phyloP scores from a whole-genome alignment of 2,888 invertebrate species.

The Strigamia crassipes region DNA sequence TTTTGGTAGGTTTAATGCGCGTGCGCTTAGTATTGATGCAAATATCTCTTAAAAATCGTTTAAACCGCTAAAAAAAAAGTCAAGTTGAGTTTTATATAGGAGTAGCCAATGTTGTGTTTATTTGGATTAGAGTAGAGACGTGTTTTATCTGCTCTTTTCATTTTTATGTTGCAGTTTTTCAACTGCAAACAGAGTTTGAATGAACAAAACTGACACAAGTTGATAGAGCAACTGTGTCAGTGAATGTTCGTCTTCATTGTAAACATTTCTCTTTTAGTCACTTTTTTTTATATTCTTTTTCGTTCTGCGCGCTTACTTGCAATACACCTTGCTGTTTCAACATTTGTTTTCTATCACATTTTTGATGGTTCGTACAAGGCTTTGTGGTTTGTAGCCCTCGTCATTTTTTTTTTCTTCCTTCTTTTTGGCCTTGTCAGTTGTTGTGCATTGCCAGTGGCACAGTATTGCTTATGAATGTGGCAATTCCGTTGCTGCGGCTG shows the following conservation, averaged over 20 bases:
- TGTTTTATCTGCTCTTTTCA: background rate
- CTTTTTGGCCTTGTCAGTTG: background rate
- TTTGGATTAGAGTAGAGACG: background rate
- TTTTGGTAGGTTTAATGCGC: too few relatives aligned
- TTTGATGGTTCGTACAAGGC: background rate
- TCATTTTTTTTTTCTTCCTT: background rate
- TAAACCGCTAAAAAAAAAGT: too few relatives aligned
- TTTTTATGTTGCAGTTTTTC: background rate
- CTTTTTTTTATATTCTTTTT: background rate
- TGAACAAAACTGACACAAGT: background rate
- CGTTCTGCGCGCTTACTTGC: background rate
- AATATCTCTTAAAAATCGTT: too few relatives aligned
- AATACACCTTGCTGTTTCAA: background rate
- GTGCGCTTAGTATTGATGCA: too few relatives aligned
- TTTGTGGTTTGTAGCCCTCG: slow-evolving; percentile 17
- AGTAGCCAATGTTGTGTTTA: background rate
- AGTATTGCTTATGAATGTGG: slow-evolving; percentile 26
- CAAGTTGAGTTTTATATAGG: background rate
- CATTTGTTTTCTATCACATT: slow-evolving; percentile 21
- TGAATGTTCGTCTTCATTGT: background rate
- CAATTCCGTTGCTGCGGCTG: slow-evolving; percentile 30
- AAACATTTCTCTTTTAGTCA: background rate
- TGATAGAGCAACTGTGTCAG: background rate
- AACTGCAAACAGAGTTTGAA: background rate
- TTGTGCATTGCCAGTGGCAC: slow-evolving; percentile 18